A percentile compares a stretch with the other conserved stretches of the same genome.
Evolutionary conservation across 2,888 invertebrate genomes (phyloP).

Genomic region (Sminthurinus aureus): DNA sequence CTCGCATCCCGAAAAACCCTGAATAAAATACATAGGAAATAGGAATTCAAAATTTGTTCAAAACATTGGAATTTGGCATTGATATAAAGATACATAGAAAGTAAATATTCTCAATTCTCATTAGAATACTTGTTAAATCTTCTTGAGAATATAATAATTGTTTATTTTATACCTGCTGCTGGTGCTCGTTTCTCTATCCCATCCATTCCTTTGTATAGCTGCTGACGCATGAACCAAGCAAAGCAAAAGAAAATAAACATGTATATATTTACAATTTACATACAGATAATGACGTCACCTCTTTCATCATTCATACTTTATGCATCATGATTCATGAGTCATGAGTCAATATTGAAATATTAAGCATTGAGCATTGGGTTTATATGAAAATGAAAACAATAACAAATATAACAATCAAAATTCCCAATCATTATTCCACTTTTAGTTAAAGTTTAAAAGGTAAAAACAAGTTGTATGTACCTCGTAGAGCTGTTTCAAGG

Average conservation of each 20-base stretch:
- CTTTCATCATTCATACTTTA: no score
- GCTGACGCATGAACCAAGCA: neutral
- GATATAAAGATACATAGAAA: no score
- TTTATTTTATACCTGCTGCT: conserved; percentile 41
- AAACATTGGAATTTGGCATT: no score
- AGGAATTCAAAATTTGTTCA: neutral
- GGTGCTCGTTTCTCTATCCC: conserved; percentile 54
- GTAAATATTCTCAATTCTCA: no score
- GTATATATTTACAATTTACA: no score
- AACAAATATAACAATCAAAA: no score
- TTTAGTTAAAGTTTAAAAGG: no score
- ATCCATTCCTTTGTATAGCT: conserved; percentile 33
- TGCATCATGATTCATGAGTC: neutral
- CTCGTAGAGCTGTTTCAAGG: conserved; percentile 55
- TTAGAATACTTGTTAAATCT: no score
- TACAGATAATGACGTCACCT: neutral
- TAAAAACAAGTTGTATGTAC: conserved; percentile 32
- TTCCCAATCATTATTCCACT: neutral
- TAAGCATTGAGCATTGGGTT: neutral
- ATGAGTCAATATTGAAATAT: neutral
- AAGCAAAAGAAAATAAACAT: neutral
- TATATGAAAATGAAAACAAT: neutral
- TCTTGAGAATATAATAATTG: no score
- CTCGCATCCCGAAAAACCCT: conserved; percentile 58
- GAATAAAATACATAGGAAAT: neutral